phyloP scores from a whole-genome alignment of 2,113 vertebrate species.

The Donacobius atricapilla region DNA sequence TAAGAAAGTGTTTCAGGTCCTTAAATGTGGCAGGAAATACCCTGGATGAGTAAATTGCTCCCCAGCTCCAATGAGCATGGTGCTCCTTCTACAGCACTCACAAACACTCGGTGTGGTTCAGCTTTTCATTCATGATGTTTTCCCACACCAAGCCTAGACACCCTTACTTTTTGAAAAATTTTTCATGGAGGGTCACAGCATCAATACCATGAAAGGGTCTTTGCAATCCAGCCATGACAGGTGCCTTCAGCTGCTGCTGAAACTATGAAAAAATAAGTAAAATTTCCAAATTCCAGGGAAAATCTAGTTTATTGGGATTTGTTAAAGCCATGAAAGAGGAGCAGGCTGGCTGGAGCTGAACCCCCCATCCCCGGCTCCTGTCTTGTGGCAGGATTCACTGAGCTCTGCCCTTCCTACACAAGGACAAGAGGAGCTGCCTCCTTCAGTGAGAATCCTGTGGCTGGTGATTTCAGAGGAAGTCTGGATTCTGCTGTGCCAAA shows the following conservation, averaged over 20 bases:
- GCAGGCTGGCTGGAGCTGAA: background rate
- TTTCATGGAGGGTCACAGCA: background rate
- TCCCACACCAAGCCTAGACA: background rate
- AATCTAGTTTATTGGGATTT: background rate
- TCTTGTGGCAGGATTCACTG: background rate
- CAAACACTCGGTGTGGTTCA: background rate
- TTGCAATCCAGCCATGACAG: background rate
- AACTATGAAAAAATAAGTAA: background rate
- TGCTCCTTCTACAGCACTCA: background rate
- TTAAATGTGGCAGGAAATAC: background rate
- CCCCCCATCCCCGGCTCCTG: fast-evolving
- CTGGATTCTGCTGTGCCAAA: background rate
- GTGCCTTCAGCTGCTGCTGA: conserved; percentile 34
- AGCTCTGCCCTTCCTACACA: fast-evolving
- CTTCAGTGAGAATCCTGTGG: background rate
- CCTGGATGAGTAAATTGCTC: background rate
- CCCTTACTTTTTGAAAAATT: no score
- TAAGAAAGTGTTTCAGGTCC: background rate
- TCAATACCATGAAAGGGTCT: background rate
- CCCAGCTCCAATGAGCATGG: background rate
- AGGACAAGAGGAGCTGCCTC: background rate
- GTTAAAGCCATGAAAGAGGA: background rate
- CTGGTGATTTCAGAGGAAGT: background rate
- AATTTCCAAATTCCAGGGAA: background rate
- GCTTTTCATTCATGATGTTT: conserved; percentile 22